phyloP scores from a whole-genome alignment of 2,113 vertebrate species.

The Guaruba guarouba region DNA sequence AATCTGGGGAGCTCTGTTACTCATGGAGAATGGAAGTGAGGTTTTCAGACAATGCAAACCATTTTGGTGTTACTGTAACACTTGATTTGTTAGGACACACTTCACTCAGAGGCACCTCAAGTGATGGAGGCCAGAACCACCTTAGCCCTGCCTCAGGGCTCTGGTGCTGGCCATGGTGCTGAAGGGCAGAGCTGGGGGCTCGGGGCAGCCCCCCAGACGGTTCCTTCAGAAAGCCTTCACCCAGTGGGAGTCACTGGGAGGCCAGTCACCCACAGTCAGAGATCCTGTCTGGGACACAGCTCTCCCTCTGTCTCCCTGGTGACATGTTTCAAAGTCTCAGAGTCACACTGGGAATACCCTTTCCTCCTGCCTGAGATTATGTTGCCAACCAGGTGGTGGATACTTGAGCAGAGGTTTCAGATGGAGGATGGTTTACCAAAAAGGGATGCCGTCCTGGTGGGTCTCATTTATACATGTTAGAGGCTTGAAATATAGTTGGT shows the following conservation, averaged over 20 bases:
- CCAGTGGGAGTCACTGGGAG: background rate
- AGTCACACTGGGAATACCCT: background rate
- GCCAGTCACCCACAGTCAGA: no score
- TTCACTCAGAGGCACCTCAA: background rate
- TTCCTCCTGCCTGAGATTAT: background rate
- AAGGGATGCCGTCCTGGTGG: rapidly evolving
- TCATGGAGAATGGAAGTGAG: background rate
- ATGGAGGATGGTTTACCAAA: background rate
- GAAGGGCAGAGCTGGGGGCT: background rate
- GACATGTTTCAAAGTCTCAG: background rate
- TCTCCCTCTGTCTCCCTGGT: background rate
- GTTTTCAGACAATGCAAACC: rapidly evolving
- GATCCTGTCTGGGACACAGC: rapidly evolving
- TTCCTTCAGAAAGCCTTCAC: background rate
- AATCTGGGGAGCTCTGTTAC: background rate
- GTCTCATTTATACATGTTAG: background rate
- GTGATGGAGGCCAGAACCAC: no score
- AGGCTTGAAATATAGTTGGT: background rate
- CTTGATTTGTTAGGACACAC: rapidly evolving
- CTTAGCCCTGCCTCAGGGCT: background rate
- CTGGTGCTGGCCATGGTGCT: background rate
- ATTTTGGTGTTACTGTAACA: rapidly evolving
- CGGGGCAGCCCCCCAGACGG: background rate
- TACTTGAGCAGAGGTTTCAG: background rate
- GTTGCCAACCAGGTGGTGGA: background rate